phyloP scores from a whole-genome alignment of 2,888 invertebrate species.

The Thumatha senex region DNA sequence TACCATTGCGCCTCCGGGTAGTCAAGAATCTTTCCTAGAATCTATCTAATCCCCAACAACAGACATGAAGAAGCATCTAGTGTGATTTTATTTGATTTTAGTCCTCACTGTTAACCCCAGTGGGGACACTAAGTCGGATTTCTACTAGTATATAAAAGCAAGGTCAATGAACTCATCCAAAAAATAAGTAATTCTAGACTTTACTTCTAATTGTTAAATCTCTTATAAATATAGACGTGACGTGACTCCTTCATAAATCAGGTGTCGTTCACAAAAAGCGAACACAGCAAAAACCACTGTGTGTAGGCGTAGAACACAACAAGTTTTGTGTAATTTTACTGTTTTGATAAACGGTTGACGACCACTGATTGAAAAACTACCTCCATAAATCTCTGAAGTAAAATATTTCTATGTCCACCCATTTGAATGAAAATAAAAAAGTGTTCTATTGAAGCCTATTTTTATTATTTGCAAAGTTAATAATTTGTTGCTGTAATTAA shows the following conservation, averaged over 20 bases:
- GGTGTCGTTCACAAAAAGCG: not conserved
- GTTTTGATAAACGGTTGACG: constrained; percentile 7
- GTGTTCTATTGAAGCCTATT: not conserved
- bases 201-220: too few relatives aligned
- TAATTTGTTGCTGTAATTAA: too few relatives aligned
- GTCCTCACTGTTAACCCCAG: too few relatives aligned
- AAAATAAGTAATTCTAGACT: too few relatives aligned
- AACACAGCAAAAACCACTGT: not conserved
- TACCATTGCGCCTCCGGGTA: too few relatives aligned
- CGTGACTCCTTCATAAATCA: constrained; percentile 1
- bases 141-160: not conserved
- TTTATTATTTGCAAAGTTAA: not conserved
- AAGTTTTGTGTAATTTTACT: constrained; percentile 7
- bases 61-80: too few relatives aligned
- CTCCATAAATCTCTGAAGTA: constrained; percentile 3
- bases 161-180: not conserved
- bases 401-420: constrained; percentile 3
- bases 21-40: too few relatives aligned
- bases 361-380: constrained; percentile 4
- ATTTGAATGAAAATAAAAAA: not conserved
- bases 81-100: too few relatives aligned
- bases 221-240: not conserved
- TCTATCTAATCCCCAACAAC: too few relatives aligned
- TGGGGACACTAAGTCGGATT: not conserved
- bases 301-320: constrained; percentile 1